A percentile compares a stretch with the other conserved stretches of the same genome.
phyloP scores from a whole-genome alignment of 2,113 vertebrate genomes.

The Muscicapa adusta region DNA sequence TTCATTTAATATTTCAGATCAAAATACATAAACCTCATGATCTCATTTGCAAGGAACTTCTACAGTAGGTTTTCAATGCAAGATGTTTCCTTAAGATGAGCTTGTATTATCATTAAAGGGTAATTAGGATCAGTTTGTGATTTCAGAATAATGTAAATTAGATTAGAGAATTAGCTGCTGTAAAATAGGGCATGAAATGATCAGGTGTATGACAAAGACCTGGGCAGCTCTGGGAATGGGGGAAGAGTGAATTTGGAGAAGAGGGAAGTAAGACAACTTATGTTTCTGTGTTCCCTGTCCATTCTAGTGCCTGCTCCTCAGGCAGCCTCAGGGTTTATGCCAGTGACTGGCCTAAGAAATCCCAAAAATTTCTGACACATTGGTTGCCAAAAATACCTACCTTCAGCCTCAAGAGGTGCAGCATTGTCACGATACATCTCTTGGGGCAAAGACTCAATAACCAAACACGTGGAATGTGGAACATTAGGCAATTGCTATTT shows the following conservation, averaged over 20 bases:
- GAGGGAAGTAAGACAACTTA: neutral
- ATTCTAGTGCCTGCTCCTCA: neutral
- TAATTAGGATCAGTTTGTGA: slow-evolving; percentile 13
- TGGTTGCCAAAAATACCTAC: neutral
- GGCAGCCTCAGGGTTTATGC: neutral
- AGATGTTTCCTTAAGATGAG: slow-evolving; percentile 10
- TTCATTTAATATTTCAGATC: neutral
- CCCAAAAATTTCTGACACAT: neutral
- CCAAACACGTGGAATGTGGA: neutral
- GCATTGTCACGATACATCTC: neutral
- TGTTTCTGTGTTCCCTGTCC: neutral
- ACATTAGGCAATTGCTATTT: accelerated
- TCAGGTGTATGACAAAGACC: neutral
- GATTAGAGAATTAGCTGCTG: slow-evolving; percentile 22
- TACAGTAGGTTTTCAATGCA: neutral
- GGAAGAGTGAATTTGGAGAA: neutral
- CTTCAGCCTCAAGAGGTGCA: neutral
- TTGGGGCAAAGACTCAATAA: neutral
- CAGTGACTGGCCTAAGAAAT: neutral
- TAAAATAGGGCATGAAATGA: slow-evolving; percentile 24
- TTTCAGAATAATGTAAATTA: slow-evolving; percentile 35
- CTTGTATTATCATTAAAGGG: slow-evolving; percentile 16
- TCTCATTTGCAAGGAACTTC: neutral
- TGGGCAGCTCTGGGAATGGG: neutral
- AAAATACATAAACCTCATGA: neutral